Base-by-base conservation (phyloP, 2,888 invertebrate genomes). In the Papilio demoleus region DNA sequence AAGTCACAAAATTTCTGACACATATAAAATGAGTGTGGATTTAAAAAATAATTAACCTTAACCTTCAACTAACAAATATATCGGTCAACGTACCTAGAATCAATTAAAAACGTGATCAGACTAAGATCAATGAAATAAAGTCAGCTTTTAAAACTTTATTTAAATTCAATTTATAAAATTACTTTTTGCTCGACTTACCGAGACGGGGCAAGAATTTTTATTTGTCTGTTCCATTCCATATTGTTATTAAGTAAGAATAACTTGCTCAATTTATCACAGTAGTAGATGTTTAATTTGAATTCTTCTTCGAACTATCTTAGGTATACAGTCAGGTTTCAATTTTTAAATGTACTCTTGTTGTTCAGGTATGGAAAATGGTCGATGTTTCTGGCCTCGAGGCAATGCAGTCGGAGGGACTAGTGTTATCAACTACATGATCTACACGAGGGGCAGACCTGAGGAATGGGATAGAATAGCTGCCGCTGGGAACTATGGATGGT, bases 401-500 rank as follows among this genome's bases (percentile, higher is more conserved):
- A 89, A 79, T 70, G 93, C 91, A 0, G 80, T 94, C 2, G 93
- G 93, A 3, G 93, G 93, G 1, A 74, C 83, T 14, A 91, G 91
- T 66, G 90, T 92, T 2, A 83, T 94, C 68, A 94, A 94, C 79
- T 93, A 92, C 77, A 93, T 94, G 94, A 90, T 95, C 62, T 96
- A 96, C 81, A 94, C 95, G 0, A 87, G 96, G 69, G 96, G 96
- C 0, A 90, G 94, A 72, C 92, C 92, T 27, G 77, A 80, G 19
- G 96, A 96, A 84, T 96, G 94, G 88, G 94, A 96, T 76, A 81
- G 90, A 31, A 96, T 96, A 93, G 94, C 93, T 4, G 86, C 82
- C 0, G 88, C 93, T 63, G 96, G 96, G 0, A 96, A 95, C 76
- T 88, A 92, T 19, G 95, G 95, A 50, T 96, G 96, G 96, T 93